Conservation (phyloP, 2,113 vertebrate genomes). For the Symphodus melops region DNA sequence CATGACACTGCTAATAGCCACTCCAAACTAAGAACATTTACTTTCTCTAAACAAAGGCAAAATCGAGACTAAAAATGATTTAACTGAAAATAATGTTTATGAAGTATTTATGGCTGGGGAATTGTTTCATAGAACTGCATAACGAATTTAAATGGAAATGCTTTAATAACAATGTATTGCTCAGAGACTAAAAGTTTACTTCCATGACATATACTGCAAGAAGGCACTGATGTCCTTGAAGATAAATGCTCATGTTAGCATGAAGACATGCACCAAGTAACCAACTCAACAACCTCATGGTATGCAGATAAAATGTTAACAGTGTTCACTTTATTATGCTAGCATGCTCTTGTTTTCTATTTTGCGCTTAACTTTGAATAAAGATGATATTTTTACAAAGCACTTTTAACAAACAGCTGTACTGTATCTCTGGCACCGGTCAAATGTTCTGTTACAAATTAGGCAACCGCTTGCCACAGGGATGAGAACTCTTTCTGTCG, state of each 20-base stretch:
- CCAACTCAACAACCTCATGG: too few species aligned
- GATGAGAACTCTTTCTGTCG: constrained; percentile 44
- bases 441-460: constrained; percentile 37
- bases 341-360: too few species aligned
- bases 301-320: too few species aligned
- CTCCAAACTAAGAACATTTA: background rate
- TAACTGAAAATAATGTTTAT: background rate
- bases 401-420: constrained; percentile 20
- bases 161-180: too few species aligned
- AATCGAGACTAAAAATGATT: too few species aligned
- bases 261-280: too few species aligned
- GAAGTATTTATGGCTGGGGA: background rate
- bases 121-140: background rate
- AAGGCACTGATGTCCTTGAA: too few species aligned
- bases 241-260: too few species aligned
- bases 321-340: too few species aligned
- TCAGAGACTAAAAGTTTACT: too few species aligned
- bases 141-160: background rate
- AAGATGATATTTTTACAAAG: constrained; percentile 28
- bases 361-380: too few species aligned
- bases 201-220: too few species aligned
- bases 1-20: background rate
- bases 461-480: constrained; percentile 40
- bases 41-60: background rate
- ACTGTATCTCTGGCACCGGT: constrained; percentile 38